These are phyloP conservation scores for Neosilurus mollespiculum DNA, from an alignment of 2,797 vertebrate species.

Conservation along the genomic window DNA sequence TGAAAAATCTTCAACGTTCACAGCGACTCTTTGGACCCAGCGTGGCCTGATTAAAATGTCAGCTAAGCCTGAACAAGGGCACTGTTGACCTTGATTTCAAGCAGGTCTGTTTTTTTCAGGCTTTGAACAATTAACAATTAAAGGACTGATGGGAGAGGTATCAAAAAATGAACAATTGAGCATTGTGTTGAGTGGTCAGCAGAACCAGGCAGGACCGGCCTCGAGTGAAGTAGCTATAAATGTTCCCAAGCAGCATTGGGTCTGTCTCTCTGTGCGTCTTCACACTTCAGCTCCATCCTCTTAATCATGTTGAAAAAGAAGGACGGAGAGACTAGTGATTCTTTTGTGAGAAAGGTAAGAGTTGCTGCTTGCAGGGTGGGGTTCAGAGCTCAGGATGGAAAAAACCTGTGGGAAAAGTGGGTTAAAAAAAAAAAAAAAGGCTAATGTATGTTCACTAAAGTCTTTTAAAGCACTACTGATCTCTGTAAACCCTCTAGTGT, in stretches of 20 bases:
- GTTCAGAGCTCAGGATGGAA: conserved; percentile 2
- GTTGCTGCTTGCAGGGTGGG: neutral
- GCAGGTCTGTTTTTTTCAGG: conserved; percentile 47
- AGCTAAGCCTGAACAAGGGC: conserved; percentile 4
- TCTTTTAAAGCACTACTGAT: conserved; percentile 10
- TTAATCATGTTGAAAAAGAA: conserved; percentile 73
- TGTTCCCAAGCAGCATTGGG: conserved; percentile 42
- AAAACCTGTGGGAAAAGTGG: conserved; percentile 2
- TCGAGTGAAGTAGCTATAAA: conserved; percentile 50
- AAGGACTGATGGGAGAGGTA: conserved; percentile 52
- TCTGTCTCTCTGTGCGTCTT: conserved; percentile 12
- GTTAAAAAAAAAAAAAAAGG: neutral
- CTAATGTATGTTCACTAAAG: neutral
- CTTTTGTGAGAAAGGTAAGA: conserved; percentile 76
- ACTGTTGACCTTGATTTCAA: neutral
- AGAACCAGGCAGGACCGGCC: conserved; percentile 63
- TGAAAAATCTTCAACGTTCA: conserved; percentile 50
- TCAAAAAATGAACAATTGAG: conserved; percentile 63
- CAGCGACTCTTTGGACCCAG: neutral
- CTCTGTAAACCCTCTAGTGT: neutral
- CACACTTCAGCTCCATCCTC: conserved; percentile 11
- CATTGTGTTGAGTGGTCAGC: conserved; percentile 63
- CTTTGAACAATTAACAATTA: conserved; percentile 67
- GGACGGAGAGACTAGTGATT: conserved; percentile 66
- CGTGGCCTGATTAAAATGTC: conserved; percentile 23